Evolutionary conservation across 2,888 invertebrate species (phyloP).

Genomic region (Callosobruchus maculatus): DNA sequence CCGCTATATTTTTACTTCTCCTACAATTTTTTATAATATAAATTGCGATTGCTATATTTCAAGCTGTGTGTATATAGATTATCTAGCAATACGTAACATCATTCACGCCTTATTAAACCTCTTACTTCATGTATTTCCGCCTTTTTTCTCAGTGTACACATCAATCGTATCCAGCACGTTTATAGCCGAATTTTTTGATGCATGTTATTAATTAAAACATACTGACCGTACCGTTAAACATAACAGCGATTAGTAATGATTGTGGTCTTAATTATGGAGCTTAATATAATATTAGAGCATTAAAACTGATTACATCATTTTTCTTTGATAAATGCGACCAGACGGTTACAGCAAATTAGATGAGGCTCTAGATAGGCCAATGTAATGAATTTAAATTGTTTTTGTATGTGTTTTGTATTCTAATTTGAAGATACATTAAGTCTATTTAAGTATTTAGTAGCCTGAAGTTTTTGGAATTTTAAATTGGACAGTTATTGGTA

Average conservation of each 20-base stretch:
- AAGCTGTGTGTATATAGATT: too few relatives aligned
- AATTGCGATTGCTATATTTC: too few relatives aligned
- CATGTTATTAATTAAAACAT: neutral
- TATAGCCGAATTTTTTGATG: neutral
- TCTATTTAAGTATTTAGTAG: neutral
- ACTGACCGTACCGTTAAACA: neutral
- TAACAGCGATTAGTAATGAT: neutral
- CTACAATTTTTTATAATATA: too few relatives aligned
- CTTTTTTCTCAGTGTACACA: neutral
- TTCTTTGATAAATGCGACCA: neutral
- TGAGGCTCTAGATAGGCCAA: neutral
- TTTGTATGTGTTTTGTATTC: neutral
- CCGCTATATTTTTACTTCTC: too few relatives aligned
- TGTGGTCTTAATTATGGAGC: neutral
- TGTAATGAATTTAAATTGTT: neutral
- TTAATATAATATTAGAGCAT: neutral
- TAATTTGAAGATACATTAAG: neutral
- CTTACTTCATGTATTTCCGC: neutral
- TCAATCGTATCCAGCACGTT: neutral
- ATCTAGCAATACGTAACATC: too few relatives aligned
- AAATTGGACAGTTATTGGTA: neutral
- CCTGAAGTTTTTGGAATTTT: neutral
- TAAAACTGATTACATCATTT: neutral
- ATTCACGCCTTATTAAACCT: too few relatives aligned
- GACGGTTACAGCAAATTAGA: neutral